Conservation (phyloP, 2,113 vertebrate species). For the Dascyllus trimaculatus region DNA sequence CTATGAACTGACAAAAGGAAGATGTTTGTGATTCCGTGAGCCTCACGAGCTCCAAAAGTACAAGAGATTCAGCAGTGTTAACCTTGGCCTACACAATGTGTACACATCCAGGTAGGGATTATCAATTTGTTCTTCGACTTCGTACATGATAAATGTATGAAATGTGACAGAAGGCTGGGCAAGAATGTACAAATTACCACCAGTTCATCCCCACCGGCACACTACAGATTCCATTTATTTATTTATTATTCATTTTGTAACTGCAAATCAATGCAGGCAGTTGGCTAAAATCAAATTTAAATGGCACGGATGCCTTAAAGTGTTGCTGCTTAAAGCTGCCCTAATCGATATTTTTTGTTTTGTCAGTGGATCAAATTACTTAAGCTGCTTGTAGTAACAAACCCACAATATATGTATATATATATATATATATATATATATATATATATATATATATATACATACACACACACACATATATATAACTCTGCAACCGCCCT, state of each 20-base stretch:
- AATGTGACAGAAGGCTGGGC: background rate
- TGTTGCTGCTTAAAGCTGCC: too few relatives aligned
- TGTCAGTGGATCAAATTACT: too few relatives aligned
- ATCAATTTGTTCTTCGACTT: background rate
- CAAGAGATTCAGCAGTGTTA: slow-evolving; percentile 10
- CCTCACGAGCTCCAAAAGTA: slow-evolving; percentile 11
- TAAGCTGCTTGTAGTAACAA: too few relatives aligned
- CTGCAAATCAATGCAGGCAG: too few relatives aligned
- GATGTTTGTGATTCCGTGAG: slow-evolving; percentile 40
- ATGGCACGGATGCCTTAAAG: too few relatives aligned
- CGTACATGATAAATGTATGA: background rate
- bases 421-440: too few relatives aligned
- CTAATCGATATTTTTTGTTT: too few relatives aligned
- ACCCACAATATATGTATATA: too few relatives aligned
- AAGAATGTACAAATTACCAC: background rate
- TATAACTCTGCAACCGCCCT: too few relatives aligned
- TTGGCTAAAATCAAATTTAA: too few relatives aligned
- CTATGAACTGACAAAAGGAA: slow-evolving; percentile 44
- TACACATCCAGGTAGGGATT: background rate
- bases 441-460: too few relatives aligned
- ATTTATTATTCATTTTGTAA: background rate
- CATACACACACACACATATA: too few relatives aligned
- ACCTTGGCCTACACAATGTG: slow-evolving; percentile 13
- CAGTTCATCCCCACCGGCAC: background rate
- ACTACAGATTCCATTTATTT: background rate